Evolutionary conservation across 1,140 invertebrate species (phyloP).

Genomic region (Leptinotarsa defecta): DNA sequence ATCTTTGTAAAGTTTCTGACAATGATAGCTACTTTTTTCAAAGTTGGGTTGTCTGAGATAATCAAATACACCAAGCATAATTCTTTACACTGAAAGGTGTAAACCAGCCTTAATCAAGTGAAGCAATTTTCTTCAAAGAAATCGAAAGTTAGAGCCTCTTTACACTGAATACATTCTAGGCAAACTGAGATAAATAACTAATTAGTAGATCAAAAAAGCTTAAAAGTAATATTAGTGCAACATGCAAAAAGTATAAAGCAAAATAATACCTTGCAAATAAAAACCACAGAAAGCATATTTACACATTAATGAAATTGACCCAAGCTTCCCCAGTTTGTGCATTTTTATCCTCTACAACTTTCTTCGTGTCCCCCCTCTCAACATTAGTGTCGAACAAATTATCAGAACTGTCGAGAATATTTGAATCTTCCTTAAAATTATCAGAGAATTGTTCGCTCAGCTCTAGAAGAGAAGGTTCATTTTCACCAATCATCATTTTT

Average conservation of each 20-base stretch:
- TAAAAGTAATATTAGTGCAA: constrained; percentile 15
- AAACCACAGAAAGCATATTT: constrained; percentile 53
- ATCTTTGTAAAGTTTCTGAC: too few species aligned
- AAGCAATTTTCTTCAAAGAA: too few species aligned
- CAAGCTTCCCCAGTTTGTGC: constrained; percentile 35
- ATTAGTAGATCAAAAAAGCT: neutral
- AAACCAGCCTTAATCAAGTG: too few species aligned
- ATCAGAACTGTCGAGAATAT: constrained; percentile 28
- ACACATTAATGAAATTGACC: constrained; percentile 50
- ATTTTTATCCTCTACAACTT: constrained; percentile 22
- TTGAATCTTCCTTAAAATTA: constrained; percentile 34
- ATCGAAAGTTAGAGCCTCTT: too few species aligned
- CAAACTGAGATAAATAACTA: neutral
- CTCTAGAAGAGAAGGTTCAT: constrained; percentile 18
- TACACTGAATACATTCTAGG: neutral
- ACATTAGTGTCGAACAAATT: constrained; percentile 19
- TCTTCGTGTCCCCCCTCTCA: constrained; percentile 20
- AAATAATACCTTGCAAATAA: constrained; percentile 39
- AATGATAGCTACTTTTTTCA: too few species aligned
- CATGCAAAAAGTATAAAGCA: constrained; percentile 30
- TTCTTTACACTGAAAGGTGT: too few species aligned
- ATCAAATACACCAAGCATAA: too few species aligned
- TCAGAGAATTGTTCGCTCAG: constrained; percentile 35
- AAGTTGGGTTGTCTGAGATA: too few species aligned
- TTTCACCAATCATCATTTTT: constrained; percentile 30